Percentiles rank a stretch among this genome's conserved stretches.
These are phyloP conservation scores for Artibeus lituratus DNA, from an alignment of 2,797 vertebrate genomes.

Conservation along the genomic window DNA sequence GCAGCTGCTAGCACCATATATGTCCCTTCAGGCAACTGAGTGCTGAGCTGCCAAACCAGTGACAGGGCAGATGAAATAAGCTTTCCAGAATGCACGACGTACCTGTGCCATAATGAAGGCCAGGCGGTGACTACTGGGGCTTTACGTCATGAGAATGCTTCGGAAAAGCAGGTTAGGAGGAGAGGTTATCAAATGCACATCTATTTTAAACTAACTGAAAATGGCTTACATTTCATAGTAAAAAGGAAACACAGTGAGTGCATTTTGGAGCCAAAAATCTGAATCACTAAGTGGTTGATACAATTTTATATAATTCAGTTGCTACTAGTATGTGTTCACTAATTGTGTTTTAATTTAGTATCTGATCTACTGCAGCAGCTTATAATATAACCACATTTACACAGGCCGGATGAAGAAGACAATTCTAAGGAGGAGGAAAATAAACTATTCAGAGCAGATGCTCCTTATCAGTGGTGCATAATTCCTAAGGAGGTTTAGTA, in stretches of 20 bases:
- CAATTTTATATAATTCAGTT: not conserved
- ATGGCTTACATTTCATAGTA: not conserved
- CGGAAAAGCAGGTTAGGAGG: not conserved
- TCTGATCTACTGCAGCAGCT: not conserved
- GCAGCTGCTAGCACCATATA: not conserved
- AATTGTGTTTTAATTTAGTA: conserved; percentile 27
- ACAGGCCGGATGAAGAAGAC: not conserved
- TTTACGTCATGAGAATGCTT: not conserved
- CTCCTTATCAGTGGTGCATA: not conserved
- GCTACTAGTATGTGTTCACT: not conserved
- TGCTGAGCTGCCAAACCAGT: not conserved
- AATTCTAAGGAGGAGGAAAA: not conserved
- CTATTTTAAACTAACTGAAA: not conserved
- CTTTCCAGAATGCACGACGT: not conserved
- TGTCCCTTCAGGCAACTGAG: not conserved
- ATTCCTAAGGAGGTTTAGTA: not conserved
- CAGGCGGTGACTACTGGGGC: not conserved
- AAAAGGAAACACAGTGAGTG: not conserved
- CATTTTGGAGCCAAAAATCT: not conserved
- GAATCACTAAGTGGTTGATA: not conserved
- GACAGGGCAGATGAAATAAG: not conserved
- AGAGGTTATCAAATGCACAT: not conserved
- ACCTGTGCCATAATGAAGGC: not conserved
- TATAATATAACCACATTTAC: conserved; percentile 11
- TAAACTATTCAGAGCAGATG: not conserved